Conservation (phyloP, 2,797 vertebrate genomes). For the Tympanoctomys barrerae region DNA sequence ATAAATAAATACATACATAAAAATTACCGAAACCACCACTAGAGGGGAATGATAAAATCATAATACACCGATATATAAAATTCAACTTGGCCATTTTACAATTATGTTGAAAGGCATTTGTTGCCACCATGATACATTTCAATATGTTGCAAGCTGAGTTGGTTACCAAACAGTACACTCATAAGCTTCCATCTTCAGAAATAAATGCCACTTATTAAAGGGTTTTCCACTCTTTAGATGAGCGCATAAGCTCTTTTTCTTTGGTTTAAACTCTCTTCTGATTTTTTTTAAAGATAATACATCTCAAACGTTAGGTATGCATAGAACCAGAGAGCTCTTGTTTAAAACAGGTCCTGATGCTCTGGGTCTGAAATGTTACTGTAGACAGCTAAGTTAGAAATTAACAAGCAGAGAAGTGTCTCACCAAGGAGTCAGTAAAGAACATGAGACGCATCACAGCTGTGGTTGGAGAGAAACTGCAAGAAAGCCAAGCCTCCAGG, state of each 20-base stretch:
- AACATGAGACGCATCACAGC: neutral
- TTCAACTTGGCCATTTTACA: conserved; percentile 14
- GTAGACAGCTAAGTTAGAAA: neutral
- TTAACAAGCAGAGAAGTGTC: neutral
- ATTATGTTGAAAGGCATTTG: neutral
- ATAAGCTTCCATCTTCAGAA: conserved; percentile 3
- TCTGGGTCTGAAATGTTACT: neutral
- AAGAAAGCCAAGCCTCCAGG: neutral
- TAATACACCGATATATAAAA: conserved; percentile 3
- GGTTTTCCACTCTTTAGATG: neutral
- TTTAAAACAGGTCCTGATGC: neutral
- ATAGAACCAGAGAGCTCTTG: conserved; percentile 15
- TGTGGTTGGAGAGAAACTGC: neutral
- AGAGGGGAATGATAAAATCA: conserved; percentile 6
- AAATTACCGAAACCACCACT: neutral
- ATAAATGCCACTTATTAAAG: conserved; percentile 12
- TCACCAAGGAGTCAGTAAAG: neutral
- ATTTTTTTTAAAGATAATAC: neutral
- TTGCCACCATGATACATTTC: neutral
- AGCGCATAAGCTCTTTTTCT: neutral
- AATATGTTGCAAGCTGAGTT: neutral
- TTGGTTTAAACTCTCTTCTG: conserved; percentile 34
- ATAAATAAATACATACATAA: neutral
- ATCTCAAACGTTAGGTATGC: conserved; percentile 22
- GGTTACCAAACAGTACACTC: neutral